Evolutionary conservation across 1,140 invertebrate genomes (phyloP).

Genomic region (Arion vulgaris): DNA sequence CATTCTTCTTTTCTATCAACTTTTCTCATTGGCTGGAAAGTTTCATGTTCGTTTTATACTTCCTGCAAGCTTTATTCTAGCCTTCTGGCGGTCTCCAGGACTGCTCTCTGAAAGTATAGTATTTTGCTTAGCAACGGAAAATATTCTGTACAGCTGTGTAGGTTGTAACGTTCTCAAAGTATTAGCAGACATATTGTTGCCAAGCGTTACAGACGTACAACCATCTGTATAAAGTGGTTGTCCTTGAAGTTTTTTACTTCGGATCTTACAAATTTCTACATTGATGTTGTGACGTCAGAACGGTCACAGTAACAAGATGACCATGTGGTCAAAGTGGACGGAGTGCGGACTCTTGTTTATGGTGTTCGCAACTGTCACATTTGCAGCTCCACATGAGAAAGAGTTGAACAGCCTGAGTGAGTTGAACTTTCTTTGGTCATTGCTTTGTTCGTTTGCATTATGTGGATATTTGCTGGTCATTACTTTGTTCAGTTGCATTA

Average conservation of each 20-base stretch:
- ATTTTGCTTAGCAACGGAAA: too few species aligned
- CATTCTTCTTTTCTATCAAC: not conserved
- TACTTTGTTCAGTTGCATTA: too few species aligned
- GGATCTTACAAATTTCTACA: not conserved
- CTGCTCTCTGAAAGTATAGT: not conserved
- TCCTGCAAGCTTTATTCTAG: not conserved
- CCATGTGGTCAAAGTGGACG: not conserved
- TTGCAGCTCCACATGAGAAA: not conserved
- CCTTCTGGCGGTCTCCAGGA: not conserved
- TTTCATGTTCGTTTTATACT: not conserved
- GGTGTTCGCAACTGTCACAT: not conserved
- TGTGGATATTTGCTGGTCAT: too few species aligned
- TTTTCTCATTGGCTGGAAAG: not conserved
- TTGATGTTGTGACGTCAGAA: not conserved
- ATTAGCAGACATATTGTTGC: too few species aligned
- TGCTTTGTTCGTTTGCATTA: too few species aligned
- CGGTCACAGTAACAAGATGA: not conserved
- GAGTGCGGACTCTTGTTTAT: not conserved
- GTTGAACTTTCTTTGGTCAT: not conserved
- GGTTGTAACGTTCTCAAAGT: too few species aligned
- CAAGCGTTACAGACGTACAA: too few species aligned
- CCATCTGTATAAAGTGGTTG: too few species aligned
- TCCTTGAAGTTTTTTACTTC: too few species aligned
- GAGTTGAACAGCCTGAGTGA: not conserved
- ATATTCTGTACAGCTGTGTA: too few species aligned